Percentiles rank a stretch among this genome's conserved stretches.
These are phyloP conservation scores for Drosophila nasuta DNA, from an alignment of 1,140 invertebrate species.

Conservation along the genomic window DNA sequence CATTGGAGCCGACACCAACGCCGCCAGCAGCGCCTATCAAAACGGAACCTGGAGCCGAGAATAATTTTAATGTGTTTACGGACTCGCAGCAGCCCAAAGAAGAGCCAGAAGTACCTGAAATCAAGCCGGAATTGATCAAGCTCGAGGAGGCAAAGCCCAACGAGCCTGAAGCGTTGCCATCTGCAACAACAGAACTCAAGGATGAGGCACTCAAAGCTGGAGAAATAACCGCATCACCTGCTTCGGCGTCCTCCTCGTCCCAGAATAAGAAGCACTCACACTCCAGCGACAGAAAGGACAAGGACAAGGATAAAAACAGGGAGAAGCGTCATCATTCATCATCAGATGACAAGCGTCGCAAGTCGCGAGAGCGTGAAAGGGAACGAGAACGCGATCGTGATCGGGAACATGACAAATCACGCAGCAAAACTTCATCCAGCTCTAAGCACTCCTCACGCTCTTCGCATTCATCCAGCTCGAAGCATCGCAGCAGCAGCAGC, in stretches of 20 bases:
- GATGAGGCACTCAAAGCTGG: slow-evolving; percentile 29
- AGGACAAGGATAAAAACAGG: slow-evolving; percentile 28
- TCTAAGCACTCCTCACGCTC: slow-evolving; percentile 67
- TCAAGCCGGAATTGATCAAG: neutral
- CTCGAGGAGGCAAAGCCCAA: slow-evolving; percentile 11
- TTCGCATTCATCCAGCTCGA: slow-evolving; percentile 69
- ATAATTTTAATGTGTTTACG: slow-evolving; percentile 12
- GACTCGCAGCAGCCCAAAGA: slow-evolving; percentile 8
- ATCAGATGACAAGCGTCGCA: slow-evolving; percentile 57
- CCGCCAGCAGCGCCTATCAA: slow-evolving; percentile 15
- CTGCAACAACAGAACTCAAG: slow-evolving; percentile 15
- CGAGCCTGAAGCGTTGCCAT: neutral
- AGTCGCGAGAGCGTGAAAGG: slow-evolving; percentile 53
- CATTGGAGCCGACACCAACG: slow-evolving; percentile 23
- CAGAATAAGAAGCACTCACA: slow-evolving; percentile 58
- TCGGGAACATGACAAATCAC: slow-evolving; percentile 57
- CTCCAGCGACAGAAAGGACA: slow-evolving; percentile 46
- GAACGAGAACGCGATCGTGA: slow-evolving; percentile 48
- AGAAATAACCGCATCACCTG: slow-evolving; percentile 44
- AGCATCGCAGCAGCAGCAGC: slow-evolving; percentile 59
- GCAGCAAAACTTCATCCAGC: slow-evolving; percentile 65
- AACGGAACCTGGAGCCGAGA: slow-evolving; percentile 8
- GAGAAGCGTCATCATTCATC: slow-evolving; percentile 51
- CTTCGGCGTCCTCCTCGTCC: slow-evolving; percentile 58
- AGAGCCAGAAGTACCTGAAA: slow-evolving; percentile 2